phyloP scores from a whole-genome alignment of 2,888 invertebrate species.

The Sinohyriopsis cumingii region DNA sequence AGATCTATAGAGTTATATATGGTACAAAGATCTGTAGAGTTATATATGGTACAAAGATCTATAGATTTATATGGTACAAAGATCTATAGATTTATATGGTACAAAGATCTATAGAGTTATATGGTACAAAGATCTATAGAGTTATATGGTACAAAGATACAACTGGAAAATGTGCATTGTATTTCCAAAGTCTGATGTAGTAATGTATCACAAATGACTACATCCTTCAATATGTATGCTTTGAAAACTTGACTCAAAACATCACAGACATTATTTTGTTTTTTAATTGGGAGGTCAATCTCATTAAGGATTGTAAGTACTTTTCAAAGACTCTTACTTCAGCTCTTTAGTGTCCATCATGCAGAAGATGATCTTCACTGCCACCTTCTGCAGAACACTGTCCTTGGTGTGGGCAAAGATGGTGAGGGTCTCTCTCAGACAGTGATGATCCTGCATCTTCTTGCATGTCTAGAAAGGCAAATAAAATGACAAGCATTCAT shows the following conservation, averaged over 20 bases:
- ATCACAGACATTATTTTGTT: not conserved
- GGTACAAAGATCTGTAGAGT: too few species aligned
- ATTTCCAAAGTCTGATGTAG: not conserved
- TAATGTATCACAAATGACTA: not conserved
- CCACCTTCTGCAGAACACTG: constrained; percentile 65
- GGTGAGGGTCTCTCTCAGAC: constrained; percentile 52
- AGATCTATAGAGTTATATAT: not conserved
- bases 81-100: not conserved
- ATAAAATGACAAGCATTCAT: not conserved
- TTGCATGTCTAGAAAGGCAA: constrained; percentile 58
- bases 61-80: not conserved
- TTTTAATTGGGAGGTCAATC: not conserved
- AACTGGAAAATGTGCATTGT: constrained; percentile 1
- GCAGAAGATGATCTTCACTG: constrained; percentile 64
- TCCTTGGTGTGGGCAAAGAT: constrained; percentile 58
- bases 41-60: not conserved
- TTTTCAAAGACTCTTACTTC: constrained; percentile 44
- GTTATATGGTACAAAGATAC: not conserved
- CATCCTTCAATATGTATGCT: not conserved
- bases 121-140: too few species aligned
- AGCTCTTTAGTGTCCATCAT: constrained; percentile 56
- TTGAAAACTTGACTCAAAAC: not conserved
- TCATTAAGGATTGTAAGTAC: too few species aligned
- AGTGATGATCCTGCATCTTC: constrained; percentile 46
- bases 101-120: not conserved